These are phyloP conservation scores for Merops nubicus DNA, from an alignment of 2,113 vertebrate genomes.

Conservation along the genomic window DNA sequence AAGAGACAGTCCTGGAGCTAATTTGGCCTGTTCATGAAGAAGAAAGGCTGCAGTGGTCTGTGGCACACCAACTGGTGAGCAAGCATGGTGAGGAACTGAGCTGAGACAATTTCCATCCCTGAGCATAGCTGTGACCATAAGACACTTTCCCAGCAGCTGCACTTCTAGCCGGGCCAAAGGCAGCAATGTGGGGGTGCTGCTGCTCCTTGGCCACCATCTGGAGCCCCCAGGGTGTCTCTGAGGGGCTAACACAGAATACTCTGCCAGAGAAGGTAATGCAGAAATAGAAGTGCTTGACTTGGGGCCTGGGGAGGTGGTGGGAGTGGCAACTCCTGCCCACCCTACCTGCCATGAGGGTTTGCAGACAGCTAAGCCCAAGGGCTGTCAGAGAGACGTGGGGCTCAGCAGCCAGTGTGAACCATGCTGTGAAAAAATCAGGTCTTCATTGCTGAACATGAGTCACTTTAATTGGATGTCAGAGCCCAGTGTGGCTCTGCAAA, in stretches of 20 bases:
- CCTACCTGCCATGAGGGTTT: neutral
- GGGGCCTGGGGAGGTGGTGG: neutral
- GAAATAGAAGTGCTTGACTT: neutral
- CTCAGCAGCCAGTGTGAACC: neutral
- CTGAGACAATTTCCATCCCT: neutral
- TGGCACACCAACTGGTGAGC: neutral
- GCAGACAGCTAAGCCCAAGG: neutral
- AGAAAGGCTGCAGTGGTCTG: neutral
- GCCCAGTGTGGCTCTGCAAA: neutral
- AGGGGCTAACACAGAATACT: neutral
- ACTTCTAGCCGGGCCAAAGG: neutral
- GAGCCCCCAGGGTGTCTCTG: accelerated
- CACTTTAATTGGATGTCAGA: neutral
- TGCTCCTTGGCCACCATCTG: neutral
- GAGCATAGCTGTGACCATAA: neutral
- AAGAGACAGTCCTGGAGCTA: neutral
- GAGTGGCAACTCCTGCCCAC: neutral
- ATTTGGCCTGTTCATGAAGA: neutral
- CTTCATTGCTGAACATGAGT: neutral
- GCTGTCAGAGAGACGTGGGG: accelerated
- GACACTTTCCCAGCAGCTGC: neutral
- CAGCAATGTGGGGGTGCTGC: neutral
- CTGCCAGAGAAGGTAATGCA: accelerated
- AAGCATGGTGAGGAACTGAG: accelerated
- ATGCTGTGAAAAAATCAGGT: neutral